A percentile compares a stretch with the other conserved stretches of the same genome.
These are phyloP conservation scores for Muscicapa striata DNA, from an alignment of 2,797 vertebrate genomes.

Conservation along the genomic window DNA sequence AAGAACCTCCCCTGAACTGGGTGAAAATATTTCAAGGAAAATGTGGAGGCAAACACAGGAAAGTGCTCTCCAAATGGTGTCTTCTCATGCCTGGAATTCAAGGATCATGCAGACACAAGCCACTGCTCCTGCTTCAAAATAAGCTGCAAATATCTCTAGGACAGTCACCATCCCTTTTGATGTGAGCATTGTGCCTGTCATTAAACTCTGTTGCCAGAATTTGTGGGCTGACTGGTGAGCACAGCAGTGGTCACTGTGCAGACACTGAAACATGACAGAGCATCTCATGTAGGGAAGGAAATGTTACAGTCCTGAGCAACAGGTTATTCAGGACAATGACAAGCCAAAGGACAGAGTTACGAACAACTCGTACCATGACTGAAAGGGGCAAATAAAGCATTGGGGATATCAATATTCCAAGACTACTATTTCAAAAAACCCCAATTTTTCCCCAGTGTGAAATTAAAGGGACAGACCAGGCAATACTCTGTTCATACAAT, in stretches of 20 bases:
- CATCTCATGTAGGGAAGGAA: background rate
- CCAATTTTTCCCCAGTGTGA: rapidly evolving
- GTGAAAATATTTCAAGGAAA: background rate
- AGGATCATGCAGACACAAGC: background rate
- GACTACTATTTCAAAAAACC: background rate
- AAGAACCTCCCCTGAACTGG: background rate
- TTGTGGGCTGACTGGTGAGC: background rate
- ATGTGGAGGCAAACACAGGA: background rate
- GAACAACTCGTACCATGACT: rapidly evolving
- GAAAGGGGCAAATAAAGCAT: background rate
- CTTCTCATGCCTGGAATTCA: background rate
- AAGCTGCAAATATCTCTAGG: background rate
- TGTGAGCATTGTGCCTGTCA: rapidly evolving
- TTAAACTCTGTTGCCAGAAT: background rate
- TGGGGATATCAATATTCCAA: background rate
- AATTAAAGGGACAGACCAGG: background rate
- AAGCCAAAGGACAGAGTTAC: background rate
- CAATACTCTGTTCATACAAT: background rate
- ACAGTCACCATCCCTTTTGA: background rate
- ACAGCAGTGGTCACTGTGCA: rapidly evolving
- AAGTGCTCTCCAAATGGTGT: background rate
- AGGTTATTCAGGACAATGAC: background rate
- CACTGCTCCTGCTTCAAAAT: background rate
- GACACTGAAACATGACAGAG: background rate
- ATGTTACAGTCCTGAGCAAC: background rate